Base-by-base conservation (phyloP, 1,140 invertebrate species). In the Eriosoma lanigerum region DNA sequence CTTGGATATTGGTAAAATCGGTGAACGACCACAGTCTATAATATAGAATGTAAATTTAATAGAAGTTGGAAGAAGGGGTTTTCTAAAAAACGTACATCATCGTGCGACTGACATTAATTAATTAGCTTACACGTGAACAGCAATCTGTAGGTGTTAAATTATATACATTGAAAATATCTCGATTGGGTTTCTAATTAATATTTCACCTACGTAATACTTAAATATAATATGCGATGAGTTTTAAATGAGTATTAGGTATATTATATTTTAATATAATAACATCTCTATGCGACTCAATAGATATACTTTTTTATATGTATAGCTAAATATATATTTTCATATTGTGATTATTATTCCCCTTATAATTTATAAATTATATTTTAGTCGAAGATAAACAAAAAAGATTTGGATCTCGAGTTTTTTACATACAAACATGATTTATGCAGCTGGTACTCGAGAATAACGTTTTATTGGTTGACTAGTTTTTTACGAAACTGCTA, bases 391-490 rank as follows among this genome's bases (percentile, higher is more conserved):
- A 44, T 46, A 44, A 60, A 38, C 21, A 32, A 75, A 62, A 52
- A 68, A 17, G 68, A 68, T 38, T 48, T 56, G 38, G 80, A 81
- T 21, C 21, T 78, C 2, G 38, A 78, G 38, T 78, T 82, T 50
- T 81, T 81, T 10, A 83, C 78, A 19, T 89, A 88, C 82, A 83
- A 88, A 81, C 90, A 92, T 82, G 87, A 88, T 17, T 85, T 88
- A 78, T 88, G 89, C 8, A 90, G 90, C 83, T 89, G 92, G 76
- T 89, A 90, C 81, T 93, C 92, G 0, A 91, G 90, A 85, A 87
- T 91, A 54, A 91, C 91, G 19, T 95, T 93, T 84, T 93, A 90
- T 85, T 95, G 93, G 93, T 85, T 94, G 29, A 91, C 89, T 60
- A 86, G 89, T 6, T 85, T 94, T 3, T 84, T 95, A 3, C 87